phyloP scores from a whole-genome alignment of 53 echinoderm and acorn worm genomes.

The Holothuria scabra region DNA sequence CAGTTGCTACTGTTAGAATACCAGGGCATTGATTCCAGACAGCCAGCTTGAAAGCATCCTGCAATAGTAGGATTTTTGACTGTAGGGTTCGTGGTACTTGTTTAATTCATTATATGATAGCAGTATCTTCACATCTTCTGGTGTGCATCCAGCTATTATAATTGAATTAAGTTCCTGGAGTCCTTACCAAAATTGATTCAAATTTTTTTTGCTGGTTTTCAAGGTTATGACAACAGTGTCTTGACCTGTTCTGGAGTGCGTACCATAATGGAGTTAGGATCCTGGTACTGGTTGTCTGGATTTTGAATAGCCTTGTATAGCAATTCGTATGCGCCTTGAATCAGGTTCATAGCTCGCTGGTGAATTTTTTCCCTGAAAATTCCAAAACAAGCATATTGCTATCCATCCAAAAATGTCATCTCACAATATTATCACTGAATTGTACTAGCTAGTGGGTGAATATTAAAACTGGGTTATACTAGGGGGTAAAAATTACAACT shows the following conservation, averaged over 20 bases:
- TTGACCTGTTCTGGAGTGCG: conserved; percentile 89
- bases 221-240: conserved; percentile 62
- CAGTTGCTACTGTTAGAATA: too few relatives aligned
- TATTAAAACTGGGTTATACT: not conserved
- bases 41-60: too few relatives aligned
- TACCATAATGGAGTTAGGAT: conserved; percentile 61
- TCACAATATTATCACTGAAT: too few relatives aligned
- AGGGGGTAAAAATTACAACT: too few relatives aligned
- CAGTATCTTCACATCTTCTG: conserved; percentile 7
- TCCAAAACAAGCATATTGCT: not conserved
- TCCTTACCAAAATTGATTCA: too few relatives aligned
- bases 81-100: too few relatives aligned
- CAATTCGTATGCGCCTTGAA: conserved; percentile 84
- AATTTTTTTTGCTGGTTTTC: too few relatives aligned
- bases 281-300: conserved; percentile 70
- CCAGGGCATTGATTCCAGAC: too few relatives aligned
- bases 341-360: conserved; percentile 65
- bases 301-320: conserved; percentile 69
- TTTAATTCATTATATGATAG: too few relatives aligned
- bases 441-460: too few relatives aligned
- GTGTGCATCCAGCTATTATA: too few relatives aligned
- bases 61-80: too few relatives aligned
- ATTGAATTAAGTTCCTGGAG: conserved; percentile 37
- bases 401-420: not conserved
- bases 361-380: conserved; percentile 84